These are phyloP conservation scores for Exocentrus adspersus DNA, from an alignment of 2,888 invertebrate genomes.

Conservation along the genomic window DNA sequence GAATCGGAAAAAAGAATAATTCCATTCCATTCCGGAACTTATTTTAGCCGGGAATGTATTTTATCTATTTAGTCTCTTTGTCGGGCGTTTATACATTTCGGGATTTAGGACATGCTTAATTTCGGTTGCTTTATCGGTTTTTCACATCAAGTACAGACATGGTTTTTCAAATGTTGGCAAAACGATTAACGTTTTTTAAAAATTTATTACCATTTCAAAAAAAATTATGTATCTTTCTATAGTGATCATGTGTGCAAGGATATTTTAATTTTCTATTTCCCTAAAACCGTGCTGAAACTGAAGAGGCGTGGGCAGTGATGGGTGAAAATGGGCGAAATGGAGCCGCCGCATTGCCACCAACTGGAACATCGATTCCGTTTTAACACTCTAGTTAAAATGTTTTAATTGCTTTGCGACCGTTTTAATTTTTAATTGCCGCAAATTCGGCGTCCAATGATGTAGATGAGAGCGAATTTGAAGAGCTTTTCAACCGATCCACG, in stretches of 20 bases:
- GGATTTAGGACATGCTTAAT: background rate
- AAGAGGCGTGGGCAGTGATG: background rate
- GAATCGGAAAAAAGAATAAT: background rate
- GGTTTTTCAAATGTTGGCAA: too few species aligned
- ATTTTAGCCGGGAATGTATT: background rate
- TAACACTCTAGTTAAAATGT: slow-evolving; percentile 9
- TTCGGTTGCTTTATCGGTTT: background rate
- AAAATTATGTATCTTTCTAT: too few species aligned
- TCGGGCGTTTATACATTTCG: background rate
- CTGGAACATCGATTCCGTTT: slow-evolving; percentile 11
- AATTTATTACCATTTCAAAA: too few species aligned
- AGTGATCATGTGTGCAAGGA: too few species aligned
- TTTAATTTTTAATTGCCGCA: too few species aligned
- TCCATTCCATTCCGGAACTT: background rate
- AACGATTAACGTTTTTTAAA: too few species aligned
- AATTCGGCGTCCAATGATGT: slow-evolving; percentile 4
- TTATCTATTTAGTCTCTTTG: background rate
- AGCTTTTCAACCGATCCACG: background rate
- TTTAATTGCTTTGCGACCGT: slow-evolving; percentile 6
- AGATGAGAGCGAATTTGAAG: too few species aligned
- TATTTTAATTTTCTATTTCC: too few species aligned
- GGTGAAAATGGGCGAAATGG: background rate
- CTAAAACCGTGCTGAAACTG: too few species aligned
- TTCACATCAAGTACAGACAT: too few species aligned
- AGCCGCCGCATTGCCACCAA: background rate